phyloP scores from a whole-genome alignment of 2,888 invertebrate species.

The Drosophila pseudotakahashii region DNA sequence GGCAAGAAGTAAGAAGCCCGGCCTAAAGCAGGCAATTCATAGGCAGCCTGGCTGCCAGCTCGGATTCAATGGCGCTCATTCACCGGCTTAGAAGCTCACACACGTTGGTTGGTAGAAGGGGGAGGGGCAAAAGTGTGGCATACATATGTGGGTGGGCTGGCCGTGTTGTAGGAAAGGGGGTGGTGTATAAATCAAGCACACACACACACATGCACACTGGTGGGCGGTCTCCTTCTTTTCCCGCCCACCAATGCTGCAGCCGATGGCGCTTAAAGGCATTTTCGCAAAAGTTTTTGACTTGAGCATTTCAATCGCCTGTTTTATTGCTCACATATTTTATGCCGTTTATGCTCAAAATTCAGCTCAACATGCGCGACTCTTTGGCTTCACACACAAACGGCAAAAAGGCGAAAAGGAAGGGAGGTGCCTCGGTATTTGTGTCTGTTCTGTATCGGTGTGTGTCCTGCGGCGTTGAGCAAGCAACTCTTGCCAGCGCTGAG shows the following conservation, averaged over 20 bases:
- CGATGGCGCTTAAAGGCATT: constrained; percentile 77
- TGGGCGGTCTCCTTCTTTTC: constrained; percentile 5
- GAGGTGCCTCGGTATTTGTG: not conserved
- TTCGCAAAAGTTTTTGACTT: constrained; percentile 73
- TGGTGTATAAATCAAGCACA: constrained; percentile 36
- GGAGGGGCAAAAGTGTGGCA: constrained; percentile 60
- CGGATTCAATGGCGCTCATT: constrained; percentile 74
- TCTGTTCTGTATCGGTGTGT: constrained; percentile 31
- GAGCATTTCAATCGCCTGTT: constrained; percentile 78
- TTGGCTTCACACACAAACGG: constrained; percentile 12
- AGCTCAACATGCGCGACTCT: constrained; percentile 57
- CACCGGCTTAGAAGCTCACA: constrained; percentile 63
- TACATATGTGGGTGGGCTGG: constrained; percentile 22
- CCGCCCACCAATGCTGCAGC: constrained; percentile 38
- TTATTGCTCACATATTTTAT: constrained; percentile 79
- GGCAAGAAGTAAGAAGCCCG: constrained; percentile 27
- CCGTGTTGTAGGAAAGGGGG: not conserved
- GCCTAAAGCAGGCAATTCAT: constrained; percentile 72
- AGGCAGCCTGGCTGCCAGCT: constrained; percentile 51
- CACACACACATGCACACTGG: constrained; percentile 18
- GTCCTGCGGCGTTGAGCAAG: constrained; percentile 58
- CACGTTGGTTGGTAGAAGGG: constrained; percentile 19
- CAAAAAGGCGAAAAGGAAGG: not conserved
- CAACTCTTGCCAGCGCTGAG: constrained; percentile 62
- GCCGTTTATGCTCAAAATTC: constrained; percentile 78